Evolutionary conservation across 1,140 invertebrate species (phyloP).

Genomic region (Scaptomyza pallida): DNA sequence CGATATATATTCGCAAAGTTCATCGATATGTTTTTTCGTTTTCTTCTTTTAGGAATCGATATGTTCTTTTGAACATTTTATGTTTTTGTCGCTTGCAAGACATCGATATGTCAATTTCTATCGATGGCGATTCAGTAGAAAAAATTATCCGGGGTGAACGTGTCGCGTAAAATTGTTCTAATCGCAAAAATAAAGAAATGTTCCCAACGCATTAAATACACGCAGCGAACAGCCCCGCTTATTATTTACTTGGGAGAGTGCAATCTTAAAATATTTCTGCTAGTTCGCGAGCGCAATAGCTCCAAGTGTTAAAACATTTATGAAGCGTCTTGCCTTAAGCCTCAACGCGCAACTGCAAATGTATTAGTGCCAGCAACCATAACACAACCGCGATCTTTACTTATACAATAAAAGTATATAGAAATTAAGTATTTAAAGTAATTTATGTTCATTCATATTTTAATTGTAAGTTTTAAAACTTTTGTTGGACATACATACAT

Average conservation of each 20-base stretch:
- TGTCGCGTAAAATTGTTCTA: slow-evolving; percentile 21
- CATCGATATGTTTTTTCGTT: no score
- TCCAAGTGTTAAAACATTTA: slow-evolving; percentile 20
- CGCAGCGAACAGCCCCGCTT: not conserved
- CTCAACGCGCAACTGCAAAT: slow-evolving; percentile 49
- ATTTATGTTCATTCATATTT: slow-evolving; percentile 1
- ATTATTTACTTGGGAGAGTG: not conserved
- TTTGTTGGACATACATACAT: slow-evolving; percentile 1
- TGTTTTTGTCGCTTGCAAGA: not conserved
- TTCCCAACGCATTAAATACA: slow-evolving; percentile 11
- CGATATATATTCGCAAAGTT: no score
- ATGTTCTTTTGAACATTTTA: no score
- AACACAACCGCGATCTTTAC: slow-evolving; percentile 21
- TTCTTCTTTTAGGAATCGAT: not conserved
- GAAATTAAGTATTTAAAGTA: not conserved
- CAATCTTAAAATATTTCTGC: not conserved
- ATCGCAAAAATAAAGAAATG: slow-evolving; percentile 9
- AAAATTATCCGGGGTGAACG: slow-evolving; percentile 32
- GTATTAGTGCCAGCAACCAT: slow-evolving; percentile 37
- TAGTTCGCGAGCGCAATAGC: slow-evolving; percentile 19
- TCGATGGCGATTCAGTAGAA: slow-evolving; percentile 28
- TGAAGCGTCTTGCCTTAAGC: slow-evolving; percentile 4
- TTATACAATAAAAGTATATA: slow-evolving; percentile 5
- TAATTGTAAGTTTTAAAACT: slow-evolving; percentile 9
- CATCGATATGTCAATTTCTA: slow-evolving; percentile 7